These are phyloP conservation scores for Zeus faber DNA, from an alignment of 2,113 vertebrate species.

Conservation along the genomic window DNA sequence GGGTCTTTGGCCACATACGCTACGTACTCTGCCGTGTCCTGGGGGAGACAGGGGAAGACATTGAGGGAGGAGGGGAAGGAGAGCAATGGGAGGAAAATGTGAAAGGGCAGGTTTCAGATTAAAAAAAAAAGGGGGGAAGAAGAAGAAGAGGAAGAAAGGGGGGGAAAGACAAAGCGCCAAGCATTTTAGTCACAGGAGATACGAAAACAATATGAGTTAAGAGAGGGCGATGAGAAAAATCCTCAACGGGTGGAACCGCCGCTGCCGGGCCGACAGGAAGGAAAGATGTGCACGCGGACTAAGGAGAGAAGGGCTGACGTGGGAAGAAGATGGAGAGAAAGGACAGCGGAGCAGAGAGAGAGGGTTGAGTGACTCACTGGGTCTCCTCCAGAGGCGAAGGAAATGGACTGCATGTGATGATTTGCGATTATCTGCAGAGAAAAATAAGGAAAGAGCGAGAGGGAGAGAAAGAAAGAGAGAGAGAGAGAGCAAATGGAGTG, in stretches of 20 bases:
- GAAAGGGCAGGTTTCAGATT: conserved; percentile 25
- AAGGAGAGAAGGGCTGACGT: conserved; percentile 35
- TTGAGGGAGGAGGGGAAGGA: conserved; percentile 20
- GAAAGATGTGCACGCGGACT: conserved; percentile 38
- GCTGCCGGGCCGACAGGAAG: conserved; percentile 62
- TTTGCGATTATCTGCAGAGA: conserved; percentile 90
- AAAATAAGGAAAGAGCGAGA: conserved; percentile 19
- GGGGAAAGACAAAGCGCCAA: conserved; percentile 26
- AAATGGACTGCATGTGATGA: conserved; percentile 97
- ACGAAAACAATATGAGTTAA: no score
- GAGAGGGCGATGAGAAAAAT: conserved; percentile 36
- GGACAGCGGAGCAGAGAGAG: neutral
- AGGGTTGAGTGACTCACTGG: conserved; percentile 82
- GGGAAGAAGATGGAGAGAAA: conserved; percentile 43
- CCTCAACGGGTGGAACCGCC: conserved; percentile 40
- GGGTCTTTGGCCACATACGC: conserved; percentile 98
- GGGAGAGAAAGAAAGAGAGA: conserved; percentile 12
- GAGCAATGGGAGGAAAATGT: conserved; percentile 14
- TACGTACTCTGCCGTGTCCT: conserved; percentile 81
- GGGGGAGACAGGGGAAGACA: conserved; percentile 24
- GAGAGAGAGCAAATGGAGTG: conserved; percentile 34
- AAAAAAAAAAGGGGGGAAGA: conserved; percentile 5
- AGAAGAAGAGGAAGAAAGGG: conserved; percentile 24
- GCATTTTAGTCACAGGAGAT: conserved; percentile 24
- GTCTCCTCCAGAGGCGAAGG: conserved; percentile 93